phyloP scores from a whole-genome alignment of 2,888 invertebrate species.

The Tuberolachnus salignus region DNA sequence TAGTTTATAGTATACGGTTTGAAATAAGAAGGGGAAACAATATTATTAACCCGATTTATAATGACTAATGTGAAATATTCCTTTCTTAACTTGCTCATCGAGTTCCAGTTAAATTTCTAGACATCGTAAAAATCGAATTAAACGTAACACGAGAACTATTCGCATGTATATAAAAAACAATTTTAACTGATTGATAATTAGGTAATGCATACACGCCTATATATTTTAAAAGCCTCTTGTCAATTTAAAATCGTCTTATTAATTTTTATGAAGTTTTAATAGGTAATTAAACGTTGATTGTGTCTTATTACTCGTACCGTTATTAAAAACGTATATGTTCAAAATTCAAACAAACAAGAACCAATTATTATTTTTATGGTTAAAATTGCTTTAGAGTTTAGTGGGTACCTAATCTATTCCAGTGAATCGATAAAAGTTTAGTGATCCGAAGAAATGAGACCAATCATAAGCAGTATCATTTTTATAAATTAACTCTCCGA shows the following conservation, averaged over 20 bases:
- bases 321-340: too few species aligned
- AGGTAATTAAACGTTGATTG: too few species aligned
- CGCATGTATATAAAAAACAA: not conserved
- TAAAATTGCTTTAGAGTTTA: too few species aligned
- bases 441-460: too few species aligned
- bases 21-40: not conserved
- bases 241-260: too few species aligned
- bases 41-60: conserved; percentile 4
- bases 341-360: not conserved
- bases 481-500: too few species aligned
- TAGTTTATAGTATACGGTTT: not conserved
- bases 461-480: too few species aligned
- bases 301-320: too few species aligned
- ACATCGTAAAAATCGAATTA: not conserved
- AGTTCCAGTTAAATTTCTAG: not conserved
- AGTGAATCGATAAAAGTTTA: too few species aligned
- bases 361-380: too few species aligned
- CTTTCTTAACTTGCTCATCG: not conserved
- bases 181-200: not conserved
- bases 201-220: not conserved
- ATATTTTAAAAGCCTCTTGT: not conserved
- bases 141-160: not conserved
- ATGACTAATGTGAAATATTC: conserved; percentile 7
- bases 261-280: too few species aligned
- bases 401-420: too few species aligned